Evolutionary conservation across 2,888 invertebrate species (phyloP).

Genomic region (Leucophenga maculata): DNA sequence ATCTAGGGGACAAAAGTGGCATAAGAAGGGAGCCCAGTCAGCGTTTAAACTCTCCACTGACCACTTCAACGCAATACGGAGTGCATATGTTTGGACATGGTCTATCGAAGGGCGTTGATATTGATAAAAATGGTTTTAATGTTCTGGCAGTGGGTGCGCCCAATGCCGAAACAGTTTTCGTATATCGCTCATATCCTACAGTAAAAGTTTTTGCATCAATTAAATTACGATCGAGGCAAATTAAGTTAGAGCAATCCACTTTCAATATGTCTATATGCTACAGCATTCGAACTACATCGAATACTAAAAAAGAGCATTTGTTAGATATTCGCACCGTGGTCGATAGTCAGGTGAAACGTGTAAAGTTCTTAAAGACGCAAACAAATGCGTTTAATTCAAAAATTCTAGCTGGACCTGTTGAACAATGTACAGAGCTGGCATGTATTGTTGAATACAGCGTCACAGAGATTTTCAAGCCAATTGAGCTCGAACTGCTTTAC

Average conservation of each 20-base stretch:
- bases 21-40: constrained; percentile 70
- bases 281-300: constrained; percentile 58
- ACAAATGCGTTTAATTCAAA: constrained; percentile 63
- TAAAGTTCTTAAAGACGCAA: constrained; percentile 49
- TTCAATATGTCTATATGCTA: constrained; percentile 69
- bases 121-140: constrained; percentile 71
- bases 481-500: constrained; percentile 70
- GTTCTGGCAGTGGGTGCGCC: constrained; percentile 73
- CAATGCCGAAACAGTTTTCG: constrained; percentile 70
- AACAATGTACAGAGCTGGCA: constrained; percentile 39
- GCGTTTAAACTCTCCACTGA: constrained; percentile 66
- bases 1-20: constrained; percentile 71
- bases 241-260: constrained; percentile 59
- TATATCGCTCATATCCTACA: constrained; percentile 73
- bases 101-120: constrained; percentile 73
- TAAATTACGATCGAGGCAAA: constrained; percentile 66
- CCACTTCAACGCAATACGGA: constrained; percentile 61
- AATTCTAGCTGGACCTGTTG: no score
- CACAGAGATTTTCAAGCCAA: constrained; percentile 71
- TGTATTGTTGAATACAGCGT: constrained; percentile 65
- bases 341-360: constrained; percentile 68
- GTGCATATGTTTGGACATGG: constrained; percentile 70
- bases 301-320: constrained; percentile 58
- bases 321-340: constrained; percentile 61
- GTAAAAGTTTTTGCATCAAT: constrained; percentile 67